These are phyloP conservation scores for Apotomis turbidana DNA, from an alignment of 2,888 invertebrate species.

Conservation along the genomic window DNA sequence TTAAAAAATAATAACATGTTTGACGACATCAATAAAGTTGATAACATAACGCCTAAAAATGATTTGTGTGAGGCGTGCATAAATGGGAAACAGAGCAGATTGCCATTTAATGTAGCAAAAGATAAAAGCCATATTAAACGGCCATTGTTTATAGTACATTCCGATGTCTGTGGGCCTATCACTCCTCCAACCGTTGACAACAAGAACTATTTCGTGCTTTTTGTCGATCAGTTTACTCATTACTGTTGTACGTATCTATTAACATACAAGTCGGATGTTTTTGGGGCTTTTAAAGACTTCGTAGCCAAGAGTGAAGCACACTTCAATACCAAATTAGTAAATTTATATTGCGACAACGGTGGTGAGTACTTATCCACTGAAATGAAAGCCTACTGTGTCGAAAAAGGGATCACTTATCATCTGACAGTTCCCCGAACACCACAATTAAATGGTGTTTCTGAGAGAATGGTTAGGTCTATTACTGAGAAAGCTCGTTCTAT, in stretches of 20 bases:
- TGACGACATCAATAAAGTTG: not conserved
- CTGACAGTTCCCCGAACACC: slow-evolving; percentile 62
- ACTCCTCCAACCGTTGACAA: slow-evolving; percentile 26
- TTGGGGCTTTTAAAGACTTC: slow-evolving; percentile 1
- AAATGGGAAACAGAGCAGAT: slow-evolving; percentile 10
- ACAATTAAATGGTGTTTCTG: slow-evolving; percentile 60
- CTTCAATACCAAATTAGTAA: slow-evolving; percentile 30
- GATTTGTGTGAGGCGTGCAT: slow-evolving; percentile 16
- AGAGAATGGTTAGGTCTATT: slow-evolving; percentile 56
- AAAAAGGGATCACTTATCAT: slow-evolving; percentile 57
- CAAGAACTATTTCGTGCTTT: slow-evolving; percentile 1
- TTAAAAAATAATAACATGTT: not conserved
- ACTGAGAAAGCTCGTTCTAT: slow-evolving; percentile 11
- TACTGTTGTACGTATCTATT: too few relatives aligned
- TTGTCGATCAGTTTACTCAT: not conserved
- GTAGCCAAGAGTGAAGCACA: slow-evolving; percentile 4
- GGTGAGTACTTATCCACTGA: slow-evolving; percentile 55
- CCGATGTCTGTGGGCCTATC: slow-evolving; percentile 57
- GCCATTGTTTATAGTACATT: slow-evolving; percentile 57
- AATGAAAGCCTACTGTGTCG: slow-evolving; percentile 24
- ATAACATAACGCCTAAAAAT: slow-evolving; percentile 42
- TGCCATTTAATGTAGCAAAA: slow-evolving; percentile 51
- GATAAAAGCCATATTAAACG: slow-evolving; percentile 49
- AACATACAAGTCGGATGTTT: not conserved
- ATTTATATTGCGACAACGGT: slow-evolving; percentile 51